Conservation (phyloP, 2,888 invertebrate species). For the Orchesellides sinensis region DNA sequence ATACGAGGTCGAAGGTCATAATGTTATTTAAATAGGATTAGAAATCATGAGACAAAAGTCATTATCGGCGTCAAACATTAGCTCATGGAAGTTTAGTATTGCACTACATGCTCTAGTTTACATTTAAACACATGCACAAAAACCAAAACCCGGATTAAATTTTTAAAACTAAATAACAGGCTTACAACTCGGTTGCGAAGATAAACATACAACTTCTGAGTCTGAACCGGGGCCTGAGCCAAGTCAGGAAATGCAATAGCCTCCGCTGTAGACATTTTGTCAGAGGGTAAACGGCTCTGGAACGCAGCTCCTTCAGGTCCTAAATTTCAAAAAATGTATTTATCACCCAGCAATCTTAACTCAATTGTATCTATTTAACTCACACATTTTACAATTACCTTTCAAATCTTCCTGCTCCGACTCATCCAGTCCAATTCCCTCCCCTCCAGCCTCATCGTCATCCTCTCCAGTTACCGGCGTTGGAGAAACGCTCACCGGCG, state of each 20-base stretch:
- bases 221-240: slow-evolving; percentile 87
- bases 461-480: slow-evolving; percentile 8
- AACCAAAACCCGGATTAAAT: no score
- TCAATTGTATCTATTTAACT: neutral
- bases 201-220: slow-evolving; percentile 92
- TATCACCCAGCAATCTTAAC: neutral
- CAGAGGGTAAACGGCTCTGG: slow-evolving; percentile 94
- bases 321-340: slow-evolving; percentile 76
- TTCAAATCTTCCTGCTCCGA: slow-evolving; percentile 80
- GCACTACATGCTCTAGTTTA: no score
- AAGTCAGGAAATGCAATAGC: slow-evolving; percentile 96
- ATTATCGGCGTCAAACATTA: no score
- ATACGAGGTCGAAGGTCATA: no score
- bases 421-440: slow-evolving; percentile 74
- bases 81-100: no score
- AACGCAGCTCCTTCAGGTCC: slow-evolving; percentile 94
- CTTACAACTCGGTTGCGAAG: slow-evolving; percentile 90
- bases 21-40: no score
- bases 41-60: no score
- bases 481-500: slow-evolving; percentile 15
- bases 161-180: no score
- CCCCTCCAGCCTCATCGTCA: slow-evolving; percentile 69
- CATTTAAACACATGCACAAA: no score
- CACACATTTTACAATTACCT: slow-evolving; percentile 75
- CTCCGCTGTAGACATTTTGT: slow-evolving; percentile 95